Evolutionary conservation across 2,888 invertebrate genomes (phyloP).

Genomic region (Mellilla xanthometata): DNA sequence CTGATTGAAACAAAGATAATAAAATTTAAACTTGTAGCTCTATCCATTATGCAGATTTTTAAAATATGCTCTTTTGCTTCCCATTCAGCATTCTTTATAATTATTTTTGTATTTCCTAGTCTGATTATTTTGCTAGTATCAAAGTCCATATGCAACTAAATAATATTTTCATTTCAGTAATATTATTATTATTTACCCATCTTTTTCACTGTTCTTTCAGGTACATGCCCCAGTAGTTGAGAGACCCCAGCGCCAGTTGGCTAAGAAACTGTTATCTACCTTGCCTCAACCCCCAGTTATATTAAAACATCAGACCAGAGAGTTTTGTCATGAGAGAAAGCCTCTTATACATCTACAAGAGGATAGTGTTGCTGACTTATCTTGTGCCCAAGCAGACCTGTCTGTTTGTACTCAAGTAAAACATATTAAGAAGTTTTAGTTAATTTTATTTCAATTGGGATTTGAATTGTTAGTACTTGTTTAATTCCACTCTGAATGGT

Average conservation of each 20-base stretch:
- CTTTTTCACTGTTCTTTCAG: conserved; percentile 37
- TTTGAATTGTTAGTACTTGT: too few species aligned
- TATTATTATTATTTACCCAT: background rate
- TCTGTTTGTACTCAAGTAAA: conserved; percentile 54
- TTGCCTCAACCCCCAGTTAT: conserved; percentile 54
- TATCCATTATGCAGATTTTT: too few species aligned
- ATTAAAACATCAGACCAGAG: conserved; percentile 55
- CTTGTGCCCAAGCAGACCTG: conserved; percentile 61
- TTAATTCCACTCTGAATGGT: too few species aligned
- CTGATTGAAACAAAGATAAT: too few species aligned
- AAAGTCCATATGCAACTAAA: too few species aligned
- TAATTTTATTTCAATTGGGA: too few species aligned
- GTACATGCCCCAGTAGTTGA: conserved; percentile 50
- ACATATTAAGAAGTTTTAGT: background rate
- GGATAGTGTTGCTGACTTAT: conserved; percentile 57
- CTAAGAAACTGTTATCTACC: conserved; percentile 49
- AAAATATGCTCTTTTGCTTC: too few species aligned
- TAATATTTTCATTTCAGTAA: background rate
- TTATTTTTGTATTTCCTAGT: too few species aligned
- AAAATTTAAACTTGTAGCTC: too few species aligned
- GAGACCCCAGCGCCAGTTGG: conserved; percentile 53
- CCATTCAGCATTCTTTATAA: too few species aligned
- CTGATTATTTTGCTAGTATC: too few species aligned
- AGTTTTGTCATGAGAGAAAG: conserved; percentile 41
- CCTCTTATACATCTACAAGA: conserved; percentile 40